These are phyloP conservation scores for Probosciger aterrimus DNA, from an alignment of 2,113 vertebrate genomes.

Conservation along the genomic window DNA sequence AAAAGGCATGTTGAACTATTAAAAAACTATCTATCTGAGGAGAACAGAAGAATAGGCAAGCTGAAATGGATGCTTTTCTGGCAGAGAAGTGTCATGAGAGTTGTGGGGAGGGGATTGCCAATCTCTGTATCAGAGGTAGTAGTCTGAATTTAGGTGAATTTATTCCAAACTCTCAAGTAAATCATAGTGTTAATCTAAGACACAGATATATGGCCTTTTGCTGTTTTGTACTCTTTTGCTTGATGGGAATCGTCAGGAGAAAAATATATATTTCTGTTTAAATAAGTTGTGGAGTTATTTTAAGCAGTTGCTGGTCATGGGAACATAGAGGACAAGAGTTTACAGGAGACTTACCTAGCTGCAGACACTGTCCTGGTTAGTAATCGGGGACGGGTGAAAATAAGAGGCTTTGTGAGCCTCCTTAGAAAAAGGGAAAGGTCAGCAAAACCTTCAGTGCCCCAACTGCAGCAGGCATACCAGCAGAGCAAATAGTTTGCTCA, in stretches of 20 bases:
- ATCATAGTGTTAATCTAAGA: not conserved
- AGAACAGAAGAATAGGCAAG: not conserved
- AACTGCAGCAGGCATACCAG: not conserved
- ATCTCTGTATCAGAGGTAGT: not conserved
- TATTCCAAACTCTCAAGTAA: not conserved
- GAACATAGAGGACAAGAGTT: not conserved
- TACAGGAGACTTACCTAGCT: not conserved
- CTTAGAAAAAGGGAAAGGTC: not conserved
- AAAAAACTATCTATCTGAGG: not conserved
- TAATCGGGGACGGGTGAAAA: not conserved
- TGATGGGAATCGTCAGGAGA: not conserved
- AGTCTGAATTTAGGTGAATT: not conserved
- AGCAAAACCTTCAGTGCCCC: not conserved
- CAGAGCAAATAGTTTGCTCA: not conserved
- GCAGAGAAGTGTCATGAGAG: not conserved
- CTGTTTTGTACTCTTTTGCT: not conserved
- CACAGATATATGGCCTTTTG: not conserved
- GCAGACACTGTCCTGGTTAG: not conserved
- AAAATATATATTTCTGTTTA: not conserved
- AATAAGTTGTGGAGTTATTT: not conserved
- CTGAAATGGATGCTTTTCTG: not conserved
- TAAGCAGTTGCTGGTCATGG: not conserved
- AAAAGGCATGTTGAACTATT: not conserved
- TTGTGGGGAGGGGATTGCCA: rapidly evolving
- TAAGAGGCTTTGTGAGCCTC: not conserved